Evolutionary conservation across 2,888 invertebrate genomes (phyloP), one percentile per base, ranked within the genome.

Genomic region (Drosophila paramelanica): DNA sequence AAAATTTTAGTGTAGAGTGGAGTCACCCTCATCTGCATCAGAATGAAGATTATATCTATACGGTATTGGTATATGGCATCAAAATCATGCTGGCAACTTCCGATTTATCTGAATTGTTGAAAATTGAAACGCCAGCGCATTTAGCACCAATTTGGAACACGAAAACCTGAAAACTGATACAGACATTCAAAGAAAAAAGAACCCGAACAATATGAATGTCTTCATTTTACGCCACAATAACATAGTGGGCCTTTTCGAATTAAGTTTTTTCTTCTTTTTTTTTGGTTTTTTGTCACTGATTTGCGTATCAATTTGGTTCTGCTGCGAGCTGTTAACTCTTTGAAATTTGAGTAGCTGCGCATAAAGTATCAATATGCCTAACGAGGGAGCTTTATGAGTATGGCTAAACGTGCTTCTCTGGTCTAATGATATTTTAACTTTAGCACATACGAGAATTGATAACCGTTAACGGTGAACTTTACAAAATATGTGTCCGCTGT

Each of bases 21-120:
- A 33, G 43, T 43, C 53, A 33, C 59, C 69, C 73, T 77, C 77
- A 77, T 77, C 67, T 73, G 58, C 69, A 64, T 77, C 47, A 77
- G 59, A 74, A 73, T 74, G 60, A 58, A 47, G 50, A 61, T 43
- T 51, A 33, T 50, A 27, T 50, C 45, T 5, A 36, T 36, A 8
- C 45, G 1, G 25, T 49, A 49, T 61, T 50, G 36, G 50, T 55
- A 55, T 65, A 65, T 64, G 61, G 41, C 50, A 47, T 73, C 50
- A 68, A 72, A 69, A 64, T 41, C 70, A 57, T 60, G 72, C 77
- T 71, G 77, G 62, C 62, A 86, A 90, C 90, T 90, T 90, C 89
- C 90, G 90, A 89, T 87, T 88, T 82, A 88, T 88, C 89, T 89
- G 82, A 89, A 84, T 88, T 79, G 88, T 70, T 80, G 81, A 60